phyloP scores from a whole-genome alignment of 1,140 invertebrate species.

The Macrostomum lignano region DNA sequence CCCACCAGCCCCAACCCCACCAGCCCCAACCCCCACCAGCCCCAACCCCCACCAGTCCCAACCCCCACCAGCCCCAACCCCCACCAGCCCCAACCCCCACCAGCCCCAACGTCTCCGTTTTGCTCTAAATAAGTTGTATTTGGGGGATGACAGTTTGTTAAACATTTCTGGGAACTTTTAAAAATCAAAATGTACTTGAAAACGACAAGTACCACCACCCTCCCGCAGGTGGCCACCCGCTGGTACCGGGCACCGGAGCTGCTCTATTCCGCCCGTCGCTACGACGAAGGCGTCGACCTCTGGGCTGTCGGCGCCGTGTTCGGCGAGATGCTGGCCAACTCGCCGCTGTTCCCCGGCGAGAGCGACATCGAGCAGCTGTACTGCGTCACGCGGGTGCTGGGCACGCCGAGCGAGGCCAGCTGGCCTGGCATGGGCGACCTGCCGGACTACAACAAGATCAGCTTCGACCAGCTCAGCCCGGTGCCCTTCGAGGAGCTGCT shows the following conservation, averaged over 20 bases:
- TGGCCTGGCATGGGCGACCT: conserved; percentile 39
- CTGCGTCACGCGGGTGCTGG: conserved; percentile 52
- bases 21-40: no score
- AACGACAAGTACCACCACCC: no score
- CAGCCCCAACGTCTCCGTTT: no score
- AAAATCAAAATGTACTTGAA: no score
- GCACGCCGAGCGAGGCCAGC: conserved; percentile 47
- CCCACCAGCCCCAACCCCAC: no score
- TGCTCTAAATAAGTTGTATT: no score
- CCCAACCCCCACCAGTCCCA: no score
- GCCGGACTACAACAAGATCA: conserved; percentile 86
- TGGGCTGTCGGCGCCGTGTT: conserved; percentile 80
- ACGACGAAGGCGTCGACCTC: conserved; percentile 48
- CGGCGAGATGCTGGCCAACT: conserved; percentile 60
- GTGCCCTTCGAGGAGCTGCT: conserved; percentile 6
- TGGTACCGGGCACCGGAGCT: conserved; percentile 86
- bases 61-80: no score
- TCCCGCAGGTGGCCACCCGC: conserved; percentile 50
- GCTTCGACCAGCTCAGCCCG: conserved; percentile 31
- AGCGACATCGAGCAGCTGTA: conserved; percentile 88
- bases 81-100: no score
- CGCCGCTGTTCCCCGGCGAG: conserved; percentile 70
- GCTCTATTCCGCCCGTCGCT: conserved; percentile 60
- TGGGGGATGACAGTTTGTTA: no score
- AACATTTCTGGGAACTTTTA: no score